Evolutionary conservation across 2,888 invertebrate genomes (phyloP).

Genomic region (Chrysolina oricalcia): DNA sequence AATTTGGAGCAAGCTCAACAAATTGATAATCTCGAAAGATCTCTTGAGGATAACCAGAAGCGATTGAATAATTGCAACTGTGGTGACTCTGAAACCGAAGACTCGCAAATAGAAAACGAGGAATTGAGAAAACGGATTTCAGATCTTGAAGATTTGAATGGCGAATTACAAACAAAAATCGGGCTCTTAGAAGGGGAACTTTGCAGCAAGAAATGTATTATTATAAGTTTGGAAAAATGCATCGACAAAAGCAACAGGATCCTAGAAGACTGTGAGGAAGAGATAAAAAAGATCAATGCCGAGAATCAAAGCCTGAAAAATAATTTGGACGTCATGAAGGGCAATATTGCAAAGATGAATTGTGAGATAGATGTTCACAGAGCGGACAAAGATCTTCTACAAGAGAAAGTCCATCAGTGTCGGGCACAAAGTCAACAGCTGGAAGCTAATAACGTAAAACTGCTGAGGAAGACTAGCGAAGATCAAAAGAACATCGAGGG

Average conservation of each 20-base stretch:
- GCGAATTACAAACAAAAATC: constrained; percentile 4
- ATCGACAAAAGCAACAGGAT: constrained; percentile 48
- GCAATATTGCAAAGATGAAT: constrained; percentile 19
- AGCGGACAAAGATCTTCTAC: constrained; percentile 31
- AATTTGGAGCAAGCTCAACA: constrained; percentile 17
- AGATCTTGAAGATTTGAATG: constrained; percentile 17
- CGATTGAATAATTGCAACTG: constrained; percentile 19
- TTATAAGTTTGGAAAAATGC: constrained; percentile 47
- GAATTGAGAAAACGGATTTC: constrained; percentile 25
- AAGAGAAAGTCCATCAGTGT: constrained; percentile 29
- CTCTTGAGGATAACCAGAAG: background rate
- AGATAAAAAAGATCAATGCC: constrained; percentile 42
- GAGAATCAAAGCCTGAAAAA: constrained; percentile 36
- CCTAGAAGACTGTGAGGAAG: constrained; percentile 44
- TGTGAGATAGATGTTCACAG: constrained; percentile 29
- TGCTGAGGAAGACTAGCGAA: constrained; percentile 25
- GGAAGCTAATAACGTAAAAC: constrained; percentile 24
- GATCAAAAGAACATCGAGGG: constrained; percentile 23
- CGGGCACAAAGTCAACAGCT: constrained; percentile 29
- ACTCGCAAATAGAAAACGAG: constrained; percentile 14
- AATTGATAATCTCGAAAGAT: constrained; percentile 12
- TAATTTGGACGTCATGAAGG: constrained; percentile 28
- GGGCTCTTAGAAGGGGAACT: constrained; percentile 35
- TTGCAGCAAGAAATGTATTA: constrained; percentile 36
- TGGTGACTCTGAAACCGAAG: constrained; percentile 13